These are phyloP conservation scores for Lateolabrax maculatus DNA, from an alignment of 2,797 vertebrate species.

Conservation along the genomic window DNA sequence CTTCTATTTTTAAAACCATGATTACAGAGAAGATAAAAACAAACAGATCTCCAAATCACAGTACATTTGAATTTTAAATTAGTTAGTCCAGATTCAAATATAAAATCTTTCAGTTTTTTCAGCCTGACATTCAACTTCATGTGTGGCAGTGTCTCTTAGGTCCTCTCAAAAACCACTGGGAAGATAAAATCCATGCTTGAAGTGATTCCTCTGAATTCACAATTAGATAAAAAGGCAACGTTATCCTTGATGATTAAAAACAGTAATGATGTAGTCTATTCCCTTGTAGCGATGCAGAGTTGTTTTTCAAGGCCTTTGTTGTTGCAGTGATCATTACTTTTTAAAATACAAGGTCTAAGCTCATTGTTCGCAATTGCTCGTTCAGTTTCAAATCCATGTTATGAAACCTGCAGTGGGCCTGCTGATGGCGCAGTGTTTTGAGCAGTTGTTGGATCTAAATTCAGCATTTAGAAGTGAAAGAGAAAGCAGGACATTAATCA, in stretches of 20 bases:
- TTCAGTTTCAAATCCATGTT: slow-evolving; percentile 2
- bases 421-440: slow-evolving; percentile 1
- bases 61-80: not conserved
- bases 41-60: not conserved
- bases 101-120: not conserved
- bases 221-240: slow-evolving; percentile 21
- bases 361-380: slow-evolving; percentile 2
- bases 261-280: slow-evolving; percentile 10
- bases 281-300: not conserved
- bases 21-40: not conserved
- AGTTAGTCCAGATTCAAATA: not conserved
- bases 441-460: slow-evolving; percentile 21
- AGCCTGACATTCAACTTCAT: not conserved
- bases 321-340: slow-evolving; percentile 41
- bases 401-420: slow-evolving; percentile 6
- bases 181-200: slow-evolving; percentile 9
- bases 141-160: not conserved
- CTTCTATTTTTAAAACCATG: slow-evolving; percentile 3
- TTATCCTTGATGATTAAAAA: slow-evolving; percentile 37
- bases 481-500: slow-evolving; percentile 51
- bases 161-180: slow-evolving; percentile 2
- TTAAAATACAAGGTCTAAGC: slow-evolving; percentile 34
- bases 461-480: slow-evolving; percentile 37
- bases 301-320: slow-evolving; percentile 36
- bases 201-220: slow-evolving; percentile 35